Evolutionary conservation across 2,113 vertebrate genomes (phyloP).

Genomic region (Mandrillus leucophaeus): DNA sequence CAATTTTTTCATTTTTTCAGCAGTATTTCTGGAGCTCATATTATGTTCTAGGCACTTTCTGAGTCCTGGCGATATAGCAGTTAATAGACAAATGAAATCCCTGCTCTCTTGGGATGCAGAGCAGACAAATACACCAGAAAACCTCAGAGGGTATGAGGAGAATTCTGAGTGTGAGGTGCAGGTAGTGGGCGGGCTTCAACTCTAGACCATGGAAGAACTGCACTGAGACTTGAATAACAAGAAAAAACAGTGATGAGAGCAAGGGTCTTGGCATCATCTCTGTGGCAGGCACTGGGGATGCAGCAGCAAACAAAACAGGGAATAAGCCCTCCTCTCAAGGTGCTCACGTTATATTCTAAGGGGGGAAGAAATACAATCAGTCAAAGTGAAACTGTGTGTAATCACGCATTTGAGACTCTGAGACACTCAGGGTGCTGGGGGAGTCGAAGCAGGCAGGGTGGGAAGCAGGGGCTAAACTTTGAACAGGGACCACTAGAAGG

Average conservation of each 20-base stretch:
- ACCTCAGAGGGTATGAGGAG: neutral
- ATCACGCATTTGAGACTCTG: rapidly evolving
- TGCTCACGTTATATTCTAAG: rapidly evolving
- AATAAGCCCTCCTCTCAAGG: rapidly evolving
- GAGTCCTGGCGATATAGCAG: too few relatives aligned
- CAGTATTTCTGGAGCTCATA: neutral
- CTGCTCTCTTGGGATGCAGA: neutral
- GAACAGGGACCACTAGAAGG: neutral
- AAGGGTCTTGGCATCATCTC: neutral
- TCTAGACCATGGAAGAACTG: neutral
- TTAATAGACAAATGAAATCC: neutral
- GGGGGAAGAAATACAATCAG: rapidly evolving
- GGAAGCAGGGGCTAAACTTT: too few relatives aligned
- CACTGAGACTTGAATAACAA: too few relatives aligned
- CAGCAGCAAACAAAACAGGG: neutral
- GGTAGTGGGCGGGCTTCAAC: rapidly evolving
- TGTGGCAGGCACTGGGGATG: too few relatives aligned
- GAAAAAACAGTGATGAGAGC: neutral
- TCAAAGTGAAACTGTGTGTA: rapidly evolving
- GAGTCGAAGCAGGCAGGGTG: neutral
- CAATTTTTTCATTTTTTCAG: neutral
- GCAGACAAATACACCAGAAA: neutral
- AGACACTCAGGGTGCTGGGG: neutral
- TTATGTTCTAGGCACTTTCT: neutral
- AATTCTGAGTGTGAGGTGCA: neutral